These are phyloP conservation scores for Periophthalmodon schlosseri DNA, from an alignment of 2,113 vertebrate species.

Conservation along the genomic window DNA sequence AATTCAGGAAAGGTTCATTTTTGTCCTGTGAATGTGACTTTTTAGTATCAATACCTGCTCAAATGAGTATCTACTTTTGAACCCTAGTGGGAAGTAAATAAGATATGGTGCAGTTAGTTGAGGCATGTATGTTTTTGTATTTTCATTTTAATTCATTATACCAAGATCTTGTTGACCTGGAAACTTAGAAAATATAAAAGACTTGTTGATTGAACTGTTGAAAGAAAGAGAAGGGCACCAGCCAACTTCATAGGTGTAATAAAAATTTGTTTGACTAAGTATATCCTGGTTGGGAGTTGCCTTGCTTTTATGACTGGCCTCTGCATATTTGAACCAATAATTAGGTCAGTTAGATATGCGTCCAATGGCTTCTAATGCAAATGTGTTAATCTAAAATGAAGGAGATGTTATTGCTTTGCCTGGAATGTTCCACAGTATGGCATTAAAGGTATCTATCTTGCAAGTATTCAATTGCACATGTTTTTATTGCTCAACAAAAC, in stretches of 20 bases:
- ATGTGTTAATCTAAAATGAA: background rate
- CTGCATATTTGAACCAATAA: background rate
- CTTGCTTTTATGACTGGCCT: background rate
- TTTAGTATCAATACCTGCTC: too few relatives aligned
- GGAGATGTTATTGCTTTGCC: background rate
- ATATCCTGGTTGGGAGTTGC: slow-evolving; percentile 36
- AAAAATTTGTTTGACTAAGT: slow-evolving; percentile 58
- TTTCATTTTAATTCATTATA: background rate
- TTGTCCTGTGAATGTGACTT: too few relatives aligned
- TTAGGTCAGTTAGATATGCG: background rate
- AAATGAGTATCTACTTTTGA: too few relatives aligned
- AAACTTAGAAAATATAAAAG: background rate
- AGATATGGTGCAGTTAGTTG: background rate
- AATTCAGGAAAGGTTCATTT: too few relatives aligned
- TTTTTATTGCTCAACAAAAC: too few relatives aligned
- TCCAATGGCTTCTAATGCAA: background rate
- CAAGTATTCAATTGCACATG: too few relatives aligned
- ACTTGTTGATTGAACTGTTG: background rate
- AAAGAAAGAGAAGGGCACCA: background rate
- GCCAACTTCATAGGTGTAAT: slow-evolving; percentile 1
- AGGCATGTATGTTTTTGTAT: background rate
- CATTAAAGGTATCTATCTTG: too few relatives aligned
- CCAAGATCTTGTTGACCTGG: background rate
- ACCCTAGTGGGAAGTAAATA: too few relatives aligned
- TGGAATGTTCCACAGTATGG: too few relatives aligned